Percentiles rank a stretch among this genome's conserved stretches.
Evolutionary conservation across 2,888 invertebrate species (phyloP).

Genomic region (Emmelina monodactyla): DNA sequence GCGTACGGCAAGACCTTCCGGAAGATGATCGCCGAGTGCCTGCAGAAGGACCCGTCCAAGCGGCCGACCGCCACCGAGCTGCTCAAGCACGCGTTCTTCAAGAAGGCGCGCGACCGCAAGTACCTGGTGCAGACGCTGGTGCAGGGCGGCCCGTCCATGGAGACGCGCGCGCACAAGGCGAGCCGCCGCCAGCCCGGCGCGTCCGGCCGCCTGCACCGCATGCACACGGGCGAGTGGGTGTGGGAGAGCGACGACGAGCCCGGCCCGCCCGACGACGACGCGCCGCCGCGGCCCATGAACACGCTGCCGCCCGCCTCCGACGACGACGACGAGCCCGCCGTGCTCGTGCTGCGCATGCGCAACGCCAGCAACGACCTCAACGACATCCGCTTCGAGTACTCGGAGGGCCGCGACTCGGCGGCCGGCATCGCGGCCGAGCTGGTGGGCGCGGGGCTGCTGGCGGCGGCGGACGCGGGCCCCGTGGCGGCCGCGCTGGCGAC

Average conservation of each 20-base stretch:
- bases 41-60: constrained; percentile 95
- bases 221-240: constrained; percentile 97
- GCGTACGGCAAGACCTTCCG: constrained; percentile 97
- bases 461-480: constrained; percentile 88
- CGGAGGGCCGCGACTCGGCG: constrained; percentile 88
- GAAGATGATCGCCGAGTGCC: constrained; percentile 97
- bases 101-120: constrained; percentile 95
- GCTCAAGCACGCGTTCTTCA: constrained; percentile 97
- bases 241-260: constrained; percentile 97
- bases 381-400: constrained; percentile 98
- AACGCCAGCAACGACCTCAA: constrained; percentile 93
- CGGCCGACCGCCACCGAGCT: constrained; percentile 96
- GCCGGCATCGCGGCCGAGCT: constrained; percentile 97
- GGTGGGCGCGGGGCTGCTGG: constrained; percentile 95
- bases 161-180: constrained; percentile 90
- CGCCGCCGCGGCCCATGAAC: constrained; percentile 68
- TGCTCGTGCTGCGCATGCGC: constrained; percentile 85
- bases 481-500: constrained; percentile 93
- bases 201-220: constrained; percentile 86
- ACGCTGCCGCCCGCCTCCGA: constrained; percentile 66
- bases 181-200: constrained; percentile 86
- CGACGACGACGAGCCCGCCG: constrained; percentile 29
- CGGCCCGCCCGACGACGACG: constrained; percentile 60
- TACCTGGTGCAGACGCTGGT: constrained; percentile 88
- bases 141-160: constrained; percentile 86